Base-by-base conservation (phyloP, 1,140 invertebrate species). In the Anagrus nilaparvatae region DNA sequence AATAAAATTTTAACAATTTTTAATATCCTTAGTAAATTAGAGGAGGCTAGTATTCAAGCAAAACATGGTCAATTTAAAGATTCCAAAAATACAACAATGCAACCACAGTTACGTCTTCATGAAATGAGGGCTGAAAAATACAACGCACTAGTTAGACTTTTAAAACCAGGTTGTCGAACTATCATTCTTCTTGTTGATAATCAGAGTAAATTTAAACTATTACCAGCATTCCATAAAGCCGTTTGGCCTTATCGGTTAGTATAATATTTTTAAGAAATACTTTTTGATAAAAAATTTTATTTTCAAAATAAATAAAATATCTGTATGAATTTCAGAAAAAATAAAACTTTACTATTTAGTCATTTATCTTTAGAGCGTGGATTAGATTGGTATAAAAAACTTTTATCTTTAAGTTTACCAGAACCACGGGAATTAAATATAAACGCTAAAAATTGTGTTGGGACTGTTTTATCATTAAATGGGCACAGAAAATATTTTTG, bases 401-500 rank as follows among this genome's bases (percentile, higher is more conserved):
- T 98, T 19, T 70, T 99, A 29, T 78, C 85, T 46, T 71, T 93
- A 48, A 87, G 87, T 38, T 71, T 95, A 32, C 77, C 82, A 16
- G 82, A 90, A 64, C 79, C 76, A 31, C 71, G 80, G 40, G 81
- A 88, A 51, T 70, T 97, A 38, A 81, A 84, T 49, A 95, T 98
- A 25, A 97, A 98, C 73, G 87, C 91, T 3, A 80, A 88, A 53
- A 97, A 97, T 71, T 97, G 92, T 66, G 82, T 97, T 23, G 96
- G 96, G 5, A 99, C 96, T 16, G 94, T 99, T 21, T 67, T 99
- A 16, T 87, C 92, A 2, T 68, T 98, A 24, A 98, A 97, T 70
- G 94, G 94, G 4, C 87, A 92, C 64, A 73, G 93, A 34, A 92
- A 93, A 67, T 97, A 97, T 67, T 97, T 97, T 70, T 97, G 90